Evolutionary conservation across 92 coral and sea anemone genomes (phyloP), one percentile per base, ranked within the genome.

Genomic region (Meandrina meandrites): DNA sequence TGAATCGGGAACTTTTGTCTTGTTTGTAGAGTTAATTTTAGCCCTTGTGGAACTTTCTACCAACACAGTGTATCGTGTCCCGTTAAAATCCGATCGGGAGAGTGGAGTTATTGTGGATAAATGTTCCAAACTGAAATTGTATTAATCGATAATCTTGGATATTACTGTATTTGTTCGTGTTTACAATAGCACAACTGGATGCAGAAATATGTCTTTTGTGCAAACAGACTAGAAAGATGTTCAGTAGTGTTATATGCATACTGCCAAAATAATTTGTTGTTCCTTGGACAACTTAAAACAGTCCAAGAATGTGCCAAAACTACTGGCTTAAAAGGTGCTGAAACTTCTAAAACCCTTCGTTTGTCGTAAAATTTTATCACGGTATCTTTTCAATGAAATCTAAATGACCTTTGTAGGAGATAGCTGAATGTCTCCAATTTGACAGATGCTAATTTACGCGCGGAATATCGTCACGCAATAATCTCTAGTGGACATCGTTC

Each of bases 381-480:
- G 69, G 24, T 32, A 14, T 84, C 71, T 54, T 40, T 31, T 11
- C 24, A 54, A 16, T 42, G 32, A 54, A 74, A 53, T 50, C 32
- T 70, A 48, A 48, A 66, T 60, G 76, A 76, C 88, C 75, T 78
- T 47, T 57, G 45, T 9, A 36, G 30, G 42, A 19, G 27, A 30
- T 17, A 62, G 69, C 31, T 76, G 75, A 45, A 60, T 75, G 56
- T 27, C 54, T 73, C 27, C 18, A 27, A 21, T 24, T 75, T 75
- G 88, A 84, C 88, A 76, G 81, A 34, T 75, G 79, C 48, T 79
- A 79, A 79, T 56, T 79, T 79, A 37, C 34, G 31, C 28, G 27
- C 58, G 37, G 27, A 56, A 36, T 22, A 84, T 54, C 34, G 87
- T 84, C 87, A 84, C 87, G 87, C 87, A 74, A 84, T 56, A 50